Evolutionary conservation across 2,888 invertebrate genomes (phyloP), one percentile per base, ranked within the genome.

Genomic region (Lapara coniferarum): DNA sequence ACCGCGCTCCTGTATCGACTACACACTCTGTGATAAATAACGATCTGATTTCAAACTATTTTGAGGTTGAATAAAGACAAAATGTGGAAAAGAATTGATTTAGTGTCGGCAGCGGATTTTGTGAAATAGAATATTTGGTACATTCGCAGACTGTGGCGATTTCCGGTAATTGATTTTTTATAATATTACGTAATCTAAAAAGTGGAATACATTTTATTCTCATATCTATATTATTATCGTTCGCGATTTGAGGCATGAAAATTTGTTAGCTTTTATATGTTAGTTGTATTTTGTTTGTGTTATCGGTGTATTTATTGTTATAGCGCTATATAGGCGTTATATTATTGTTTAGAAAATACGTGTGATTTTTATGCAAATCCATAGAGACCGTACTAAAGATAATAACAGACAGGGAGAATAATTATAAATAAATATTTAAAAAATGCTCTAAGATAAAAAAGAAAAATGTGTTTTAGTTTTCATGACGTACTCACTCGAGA

Each of bases 21-120:
- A 19, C 4, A 57, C 44, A n/a, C 51, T 25, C 69, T 69, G 69
- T 69, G 69, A 69, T 69, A 69, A 56, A 55, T 30, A n/a, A 30
- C 25, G 46, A 69, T 69, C 69, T 66, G 69, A 69, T 67, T 66
- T 30, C 44, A 10, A 68, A 49, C 63, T 44, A 53, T 46, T 30
- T 30, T 63, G 68, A 70, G 66, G 70, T 67, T 69, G 1, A 37
- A 37, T 3, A 37, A 37, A 7, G 5, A 67, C 46, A 63, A 13
- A 46, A 63, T 63, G 63, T 63, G 49, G 12, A 49, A 49, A 49
- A 49, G 12, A 46, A 12, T 63, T 1, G 19, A 49, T 25, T 19
- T 63, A 3, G 16, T 19, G 19, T 49, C 16, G 19, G 49, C 46
- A 46, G 19, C 63, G 49, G 49, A 63, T 19, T 63, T 63, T 19